phyloP scores from a whole-genome alignment of 2,888 invertebrate genomes.

The Chouioia cunea region DNA sequence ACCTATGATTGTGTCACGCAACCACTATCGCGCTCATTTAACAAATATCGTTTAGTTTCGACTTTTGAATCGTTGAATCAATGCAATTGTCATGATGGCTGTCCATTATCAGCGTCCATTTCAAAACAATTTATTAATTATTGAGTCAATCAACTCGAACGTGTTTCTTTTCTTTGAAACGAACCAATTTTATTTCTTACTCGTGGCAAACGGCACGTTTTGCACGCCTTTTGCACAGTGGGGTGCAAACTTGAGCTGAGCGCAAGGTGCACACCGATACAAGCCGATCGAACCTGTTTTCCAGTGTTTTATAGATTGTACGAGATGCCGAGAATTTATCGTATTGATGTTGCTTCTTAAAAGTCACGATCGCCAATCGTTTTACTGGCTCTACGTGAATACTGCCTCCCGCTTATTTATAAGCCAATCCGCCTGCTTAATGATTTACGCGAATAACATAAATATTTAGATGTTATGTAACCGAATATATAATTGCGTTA shows the following conservation, averaged over 20 bases:
- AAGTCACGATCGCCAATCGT: too few species aligned
- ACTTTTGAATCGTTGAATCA: neutral
- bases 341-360: neutral
- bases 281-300: constrained; percentile 38
- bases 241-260: constrained; percentile 26
- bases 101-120: constrained; percentile 4
- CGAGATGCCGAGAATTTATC: constrained; percentile 22
- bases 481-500: constrained; percentile 22
- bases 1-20: too few species aligned
- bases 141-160: too few species aligned
- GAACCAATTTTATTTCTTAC: neutral
- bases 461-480: too few species aligned
- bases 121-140: neutral
- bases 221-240: constrained; percentile 7
- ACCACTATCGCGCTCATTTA: too few species aligned
- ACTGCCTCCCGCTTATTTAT: too few species aligned
- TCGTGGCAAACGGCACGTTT: neutral
- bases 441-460: too few species aligned
- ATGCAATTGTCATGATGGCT: neutral
- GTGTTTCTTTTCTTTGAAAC: too few species aligned
- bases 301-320: constrained; percentile 37
- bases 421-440: too few species aligned
- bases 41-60: too few species aligned
- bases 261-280: constrained; percentile 20
- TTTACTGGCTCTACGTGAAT: too few species aligned